Percentiles rank a stretch among this genome's conserved stretches.
Conservation (phyloP, 2,888 invertebrate species). For the Pteria penguin region DNA sequence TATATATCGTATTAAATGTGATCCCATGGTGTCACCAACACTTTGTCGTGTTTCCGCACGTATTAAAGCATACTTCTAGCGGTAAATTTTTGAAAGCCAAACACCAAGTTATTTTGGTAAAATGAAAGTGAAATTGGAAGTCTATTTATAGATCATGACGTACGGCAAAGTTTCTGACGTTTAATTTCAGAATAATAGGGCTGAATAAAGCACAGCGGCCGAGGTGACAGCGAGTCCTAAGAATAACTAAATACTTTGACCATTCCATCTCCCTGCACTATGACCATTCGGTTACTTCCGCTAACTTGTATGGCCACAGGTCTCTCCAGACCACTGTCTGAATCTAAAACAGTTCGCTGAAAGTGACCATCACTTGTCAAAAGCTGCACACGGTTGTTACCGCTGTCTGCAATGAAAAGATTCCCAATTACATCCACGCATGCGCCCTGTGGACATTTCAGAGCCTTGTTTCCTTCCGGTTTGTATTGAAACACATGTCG, state of each 20-base stretch:
- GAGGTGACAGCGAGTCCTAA: conserved; percentile 33
- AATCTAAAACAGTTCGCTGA: conserved; percentile 65
- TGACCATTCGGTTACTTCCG: conserved; percentile 62
- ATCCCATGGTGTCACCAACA: too few relatives aligned
- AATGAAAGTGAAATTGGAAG: too few relatives aligned
- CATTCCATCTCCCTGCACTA: conserved; percentile 73
- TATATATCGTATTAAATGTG: too few relatives aligned
- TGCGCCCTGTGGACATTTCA: conserved; percentile 65
- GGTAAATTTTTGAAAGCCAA: too few relatives aligned
- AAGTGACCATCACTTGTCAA: conserved; percentile 66
- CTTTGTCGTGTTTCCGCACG: too few relatives aligned
- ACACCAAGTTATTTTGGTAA: too few relatives aligned
- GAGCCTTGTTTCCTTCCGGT: conserved; percentile 53
- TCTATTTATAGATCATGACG: too few relatives aligned
- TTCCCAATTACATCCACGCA: conserved; percentile 70
- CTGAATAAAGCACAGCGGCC: conserved; percentile 32
- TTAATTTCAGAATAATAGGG: too few relatives aligned
- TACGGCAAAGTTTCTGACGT: too few relatives aligned
- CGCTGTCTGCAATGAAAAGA: conserved; percentile 68
- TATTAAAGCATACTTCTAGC: too few relatives aligned
- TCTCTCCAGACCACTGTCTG: conserved; percentile 63
- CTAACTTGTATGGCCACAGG: conserved; percentile 71
- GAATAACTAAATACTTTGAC: conserved; percentile 71
- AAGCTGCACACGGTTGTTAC: conserved; percentile 65
- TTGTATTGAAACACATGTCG: conserved; percentile 58